These are phyloP conservation scores for Drymodes brunneopygia DNA, from an alignment of 2,113 vertebrate species.

Conservation along the genomic window DNA sequence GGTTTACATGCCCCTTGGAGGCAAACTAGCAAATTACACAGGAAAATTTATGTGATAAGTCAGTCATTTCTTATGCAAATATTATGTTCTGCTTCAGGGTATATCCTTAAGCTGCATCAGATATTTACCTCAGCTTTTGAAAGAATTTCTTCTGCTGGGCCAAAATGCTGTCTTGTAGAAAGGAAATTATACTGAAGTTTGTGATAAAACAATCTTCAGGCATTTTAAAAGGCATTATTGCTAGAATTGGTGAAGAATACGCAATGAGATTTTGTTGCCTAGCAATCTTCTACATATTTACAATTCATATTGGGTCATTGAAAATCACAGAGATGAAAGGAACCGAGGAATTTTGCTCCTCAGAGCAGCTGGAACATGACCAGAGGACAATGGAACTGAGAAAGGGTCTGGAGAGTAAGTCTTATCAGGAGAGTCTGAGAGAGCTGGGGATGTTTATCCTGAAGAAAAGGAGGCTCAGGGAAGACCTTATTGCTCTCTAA, in stretches of 20 bases:
- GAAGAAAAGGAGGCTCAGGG: neutral
- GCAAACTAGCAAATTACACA: slow-evolving; percentile 39
- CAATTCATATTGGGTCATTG: neutral
- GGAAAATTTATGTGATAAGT: slow-evolving; percentile 27
- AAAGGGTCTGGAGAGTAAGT: neutral
- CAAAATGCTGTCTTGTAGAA: neutral
- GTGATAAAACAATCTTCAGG: neutral
- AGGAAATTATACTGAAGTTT: neutral
- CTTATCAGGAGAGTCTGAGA: neutral
- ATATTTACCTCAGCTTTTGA: slow-evolving; percentile 44
- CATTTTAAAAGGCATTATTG: neutral
- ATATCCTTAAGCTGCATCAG: slow-evolving; percentile 27
- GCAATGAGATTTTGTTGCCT: neutral
- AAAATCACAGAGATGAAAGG: neutral
- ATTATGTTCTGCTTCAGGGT: slow-evolving; percentile 14
- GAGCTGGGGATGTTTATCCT: neutral
- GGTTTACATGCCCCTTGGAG: slow-evolving; percentile 5
- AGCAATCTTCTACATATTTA: neutral
- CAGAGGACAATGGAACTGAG: neutral
- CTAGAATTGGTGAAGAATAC: neutral
- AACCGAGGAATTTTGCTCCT: neutral
- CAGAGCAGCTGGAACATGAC: neutral
- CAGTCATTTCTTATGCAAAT: slow-evolving; percentile 51
- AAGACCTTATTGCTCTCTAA: neutral
- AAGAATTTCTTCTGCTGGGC: neutral